phyloP scores from a whole-genome alignment of 2,888 invertebrate genomes.

The Erynnis tages region DNA sequence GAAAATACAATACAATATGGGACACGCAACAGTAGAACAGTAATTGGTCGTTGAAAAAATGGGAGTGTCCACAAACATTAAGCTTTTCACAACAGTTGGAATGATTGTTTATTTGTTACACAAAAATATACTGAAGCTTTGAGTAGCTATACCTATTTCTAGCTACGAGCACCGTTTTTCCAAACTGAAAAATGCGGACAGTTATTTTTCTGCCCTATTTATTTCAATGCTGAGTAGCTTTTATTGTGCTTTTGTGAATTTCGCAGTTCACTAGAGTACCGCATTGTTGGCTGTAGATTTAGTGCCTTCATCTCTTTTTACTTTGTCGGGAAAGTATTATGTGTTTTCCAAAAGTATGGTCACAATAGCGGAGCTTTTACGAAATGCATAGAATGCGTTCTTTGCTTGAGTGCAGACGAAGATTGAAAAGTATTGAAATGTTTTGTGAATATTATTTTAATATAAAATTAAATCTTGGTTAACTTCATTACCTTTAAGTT shows the following conservation, averaged over 20 bases:
- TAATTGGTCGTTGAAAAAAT: too few relatives aligned
- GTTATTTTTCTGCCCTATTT: conserved; percentile 25
- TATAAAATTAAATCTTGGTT: too few relatives aligned
- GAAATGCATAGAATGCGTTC: conserved; percentile 2
- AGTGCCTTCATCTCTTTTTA: conserved; percentile 23
- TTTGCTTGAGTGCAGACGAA: neutral
- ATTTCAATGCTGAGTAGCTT: conserved; percentile 26
- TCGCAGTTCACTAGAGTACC: conserved; percentile 24
- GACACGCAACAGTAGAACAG: too few relatives aligned
- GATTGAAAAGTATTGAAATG: neutral
- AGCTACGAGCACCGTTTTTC: conserved; percentile 1
- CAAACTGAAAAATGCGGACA: conserved; percentile 17
- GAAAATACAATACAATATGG: too few relatives aligned
- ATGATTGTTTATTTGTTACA: too few relatives aligned
- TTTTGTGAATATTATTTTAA: too few relatives aligned
- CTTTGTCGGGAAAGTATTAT: conserved; percentile 25
- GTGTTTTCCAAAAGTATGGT: conserved; percentile 17
- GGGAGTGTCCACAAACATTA: too few relatives aligned
- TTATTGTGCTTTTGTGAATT: conserved; percentile 25
- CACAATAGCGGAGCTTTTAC: conserved; percentile 6
- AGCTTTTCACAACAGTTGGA: too few relatives aligned
- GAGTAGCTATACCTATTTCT: conserved; percentile 9
- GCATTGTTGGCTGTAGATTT: conserved; percentile 24
- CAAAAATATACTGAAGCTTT: too few relatives aligned
- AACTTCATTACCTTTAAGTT: too few relatives aligned